Percentiles rank a stretch among this genome's conserved stretches.
Evolutionary conservation across 2,797 vertebrate genomes (phyloP).

Genomic region (Schizopygopsis pylzovi): DNA sequence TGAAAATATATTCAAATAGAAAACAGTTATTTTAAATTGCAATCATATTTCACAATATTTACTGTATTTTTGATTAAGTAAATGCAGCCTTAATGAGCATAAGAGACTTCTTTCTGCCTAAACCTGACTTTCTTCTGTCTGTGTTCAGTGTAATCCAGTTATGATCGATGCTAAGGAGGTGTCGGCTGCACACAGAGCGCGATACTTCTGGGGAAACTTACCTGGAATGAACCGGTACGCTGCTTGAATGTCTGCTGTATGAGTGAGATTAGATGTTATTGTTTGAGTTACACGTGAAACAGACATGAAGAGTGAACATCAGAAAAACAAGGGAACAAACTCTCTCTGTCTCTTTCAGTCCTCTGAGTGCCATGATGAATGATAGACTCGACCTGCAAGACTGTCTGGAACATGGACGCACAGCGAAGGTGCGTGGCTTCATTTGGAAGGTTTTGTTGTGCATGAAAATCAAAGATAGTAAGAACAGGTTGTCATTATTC

Average conservation of each 20-base stretch:
- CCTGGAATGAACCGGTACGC: slow-evolving; percentile 96
- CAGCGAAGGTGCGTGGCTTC: slow-evolving; percentile 83
- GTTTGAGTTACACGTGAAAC: not conserved
- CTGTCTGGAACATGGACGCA: slow-evolving; percentile 89
- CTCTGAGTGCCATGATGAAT: slow-evolving; percentile 82
- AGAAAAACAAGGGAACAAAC: not conserved
- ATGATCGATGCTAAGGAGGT: slow-evolving; percentile 99
- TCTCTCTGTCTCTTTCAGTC: slow-evolving; percentile 69
- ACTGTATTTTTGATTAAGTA: not conserved
- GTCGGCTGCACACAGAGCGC: slow-evolving; percentile 95
- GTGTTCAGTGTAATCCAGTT: slow-evolving; percentile 92
- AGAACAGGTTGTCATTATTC: not conserved
- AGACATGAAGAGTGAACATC: not conserved
- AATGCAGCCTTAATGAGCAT: not conserved
- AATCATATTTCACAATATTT: not conserved
- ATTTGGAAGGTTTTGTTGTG: not conserved
- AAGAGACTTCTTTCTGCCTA: not conserved
- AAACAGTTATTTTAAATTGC: not conserved
- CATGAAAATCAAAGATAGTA: not conserved
- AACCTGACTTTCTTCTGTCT: slow-evolving; percentile 11
- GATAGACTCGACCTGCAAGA: slow-evolving; percentile 90
- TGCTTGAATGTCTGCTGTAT: not conserved
- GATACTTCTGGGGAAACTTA: slow-evolving; percentile 99
- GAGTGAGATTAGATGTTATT: not conserved
- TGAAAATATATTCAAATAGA: not conserved